phyloP scores from a whole-genome alignment of 2,113 vertebrate species.

The Sardina pilchardus region DNA sequence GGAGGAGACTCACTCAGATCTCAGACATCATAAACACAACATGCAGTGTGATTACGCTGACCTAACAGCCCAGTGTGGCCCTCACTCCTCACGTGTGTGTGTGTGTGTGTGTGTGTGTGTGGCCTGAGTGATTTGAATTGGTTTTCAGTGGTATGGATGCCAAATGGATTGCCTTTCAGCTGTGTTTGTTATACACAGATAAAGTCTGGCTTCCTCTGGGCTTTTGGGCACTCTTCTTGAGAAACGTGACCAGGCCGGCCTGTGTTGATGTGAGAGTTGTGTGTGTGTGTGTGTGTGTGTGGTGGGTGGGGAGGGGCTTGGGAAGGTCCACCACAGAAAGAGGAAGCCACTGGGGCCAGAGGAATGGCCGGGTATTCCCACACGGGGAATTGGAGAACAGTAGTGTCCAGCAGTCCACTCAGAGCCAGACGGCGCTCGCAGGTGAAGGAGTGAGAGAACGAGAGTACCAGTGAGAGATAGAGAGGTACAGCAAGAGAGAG shows the following conservation, averaged over 20 bases:
- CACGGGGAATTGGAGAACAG: conserved; percentile 13
- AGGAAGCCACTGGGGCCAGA: conserved; percentile 40
- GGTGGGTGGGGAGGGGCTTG: background rate
- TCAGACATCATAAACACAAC: background rate
- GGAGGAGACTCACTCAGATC: background rate
- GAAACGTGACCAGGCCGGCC: background rate
- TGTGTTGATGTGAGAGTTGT: background rate
- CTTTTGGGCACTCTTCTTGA: background rate
- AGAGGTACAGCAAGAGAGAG: background rate
- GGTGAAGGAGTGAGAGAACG: background rate
- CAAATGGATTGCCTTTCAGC: background rate
- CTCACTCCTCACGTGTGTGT: background rate
- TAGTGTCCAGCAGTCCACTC: background rate
- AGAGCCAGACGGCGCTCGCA: background rate
- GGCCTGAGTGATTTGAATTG: background rate
- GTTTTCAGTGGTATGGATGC: background rate
- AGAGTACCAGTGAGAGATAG: background rate
- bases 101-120: background rate
- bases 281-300: background rate
- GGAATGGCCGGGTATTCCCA: conserved; percentile 40
- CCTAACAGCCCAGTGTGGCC: background rate
- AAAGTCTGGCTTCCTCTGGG: background rate
- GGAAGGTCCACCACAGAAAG: conserved; percentile 26
- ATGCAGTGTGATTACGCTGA: background rate
- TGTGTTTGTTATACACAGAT: background rate